phyloP scores from a whole-genome alignment of 2,888 invertebrate species.

The Cataglyphis altisquamis region DNA sequence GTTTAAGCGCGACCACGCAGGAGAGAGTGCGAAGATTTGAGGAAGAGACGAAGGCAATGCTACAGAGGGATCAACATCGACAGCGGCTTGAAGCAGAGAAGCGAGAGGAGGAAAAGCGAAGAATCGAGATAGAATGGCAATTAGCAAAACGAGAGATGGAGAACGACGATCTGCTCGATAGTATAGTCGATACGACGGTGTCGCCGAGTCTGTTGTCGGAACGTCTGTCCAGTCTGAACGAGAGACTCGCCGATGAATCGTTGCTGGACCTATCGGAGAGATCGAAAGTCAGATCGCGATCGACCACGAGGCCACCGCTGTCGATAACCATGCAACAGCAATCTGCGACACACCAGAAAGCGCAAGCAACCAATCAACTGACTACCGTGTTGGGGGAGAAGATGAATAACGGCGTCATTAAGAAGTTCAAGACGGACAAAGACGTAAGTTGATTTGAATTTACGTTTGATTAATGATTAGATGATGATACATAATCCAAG shows the following conservation, averaged over 20 bases:
- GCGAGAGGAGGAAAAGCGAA: slow-evolving; percentile 87
- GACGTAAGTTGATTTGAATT: slow-evolving; percentile 77
- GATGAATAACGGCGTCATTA: slow-evolving; percentile 83
- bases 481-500: background rate
- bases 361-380: slow-evolving; percentile 77
- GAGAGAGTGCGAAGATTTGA: slow-evolving; percentile 91
- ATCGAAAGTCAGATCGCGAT: slow-evolving; percentile 72
- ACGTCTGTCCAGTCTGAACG: slow-evolving; percentile 76
- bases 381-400: slow-evolving; percentile 77
- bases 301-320: slow-evolving; percentile 75
- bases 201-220: slow-evolving; percentile 75
- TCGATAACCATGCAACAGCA: slow-evolving; percentile 81
- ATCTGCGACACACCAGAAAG: slow-evolving; percentile 77
- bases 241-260: slow-evolving; percentile 74
- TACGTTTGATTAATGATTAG: background rate
- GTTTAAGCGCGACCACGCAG: slow-evolving; percentile 88
- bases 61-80: slow-evolving; percentile 86
- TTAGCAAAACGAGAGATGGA: slow-evolving; percentile 87
- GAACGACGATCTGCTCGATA: slow-evolving; percentile 87
- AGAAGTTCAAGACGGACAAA: slow-evolving; percentile 86
- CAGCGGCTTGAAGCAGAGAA: slow-evolving; percentile 83
- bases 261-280: slow-evolving; percentile 67
- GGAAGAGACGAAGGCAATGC: slow-evolving; percentile 91
- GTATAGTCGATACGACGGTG: slow-evolving; percentile 85
- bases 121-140: slow-evolving; percentile 87